A percentile compares a stretch with the other conserved stretches of the same genome.
These are phyloP conservation scores for Emydocephalus ijimae DNA, from an alignment of 2,113 vertebrate species.

Conservation along the genomic window DNA sequence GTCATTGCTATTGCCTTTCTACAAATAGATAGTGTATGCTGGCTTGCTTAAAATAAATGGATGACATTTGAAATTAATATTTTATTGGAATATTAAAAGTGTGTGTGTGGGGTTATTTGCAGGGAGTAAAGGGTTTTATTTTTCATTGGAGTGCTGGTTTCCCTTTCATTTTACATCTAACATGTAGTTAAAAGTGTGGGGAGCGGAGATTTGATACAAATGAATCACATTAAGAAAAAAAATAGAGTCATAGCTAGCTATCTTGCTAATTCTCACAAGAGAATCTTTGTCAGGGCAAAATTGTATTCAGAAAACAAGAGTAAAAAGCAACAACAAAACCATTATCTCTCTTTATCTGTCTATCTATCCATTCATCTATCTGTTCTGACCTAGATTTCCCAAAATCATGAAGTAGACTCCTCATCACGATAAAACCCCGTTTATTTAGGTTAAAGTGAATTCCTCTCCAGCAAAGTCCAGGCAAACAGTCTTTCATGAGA, in stretches of 20 bases:
- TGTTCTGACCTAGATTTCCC: too few relatives aligned
- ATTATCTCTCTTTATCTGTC: neutral
- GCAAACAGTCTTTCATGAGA: too few relatives aligned
- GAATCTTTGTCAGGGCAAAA: neutral
- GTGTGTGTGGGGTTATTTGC: constrained; percentile 14
- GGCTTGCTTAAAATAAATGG: constrained; percentile 23
- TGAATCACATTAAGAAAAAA: constrained; percentile 14
- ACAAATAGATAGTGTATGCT: constrained; percentile 34
- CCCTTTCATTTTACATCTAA: constrained; percentile 48
- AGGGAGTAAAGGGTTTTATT: constrained; percentile 34
- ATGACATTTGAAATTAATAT: constrained; percentile 13
- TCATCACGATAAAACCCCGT: too few relatives aligned
- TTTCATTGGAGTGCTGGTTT: constrained; percentile 57
- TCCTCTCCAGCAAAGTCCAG: too few relatives aligned
- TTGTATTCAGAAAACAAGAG: neutral
- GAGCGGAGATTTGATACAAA: constrained; percentile 7
- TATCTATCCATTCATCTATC: neutral
- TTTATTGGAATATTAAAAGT: constrained; percentile 55
- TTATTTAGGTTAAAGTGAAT: too few relatives aligned
- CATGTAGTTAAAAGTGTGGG: constrained; percentile 32
- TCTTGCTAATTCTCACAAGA: neutral
- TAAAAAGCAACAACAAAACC: neutral
- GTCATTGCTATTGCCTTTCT: constrained; percentile 47
- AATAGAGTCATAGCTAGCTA: accelerated
- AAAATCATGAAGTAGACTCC: too few relatives aligned